A percentile compares a stretch with the other conserved stretches of the same genome.
Conservation (phyloP, 1,140 invertebrate species). For the Schlechtendalia chinensis region DNA sequence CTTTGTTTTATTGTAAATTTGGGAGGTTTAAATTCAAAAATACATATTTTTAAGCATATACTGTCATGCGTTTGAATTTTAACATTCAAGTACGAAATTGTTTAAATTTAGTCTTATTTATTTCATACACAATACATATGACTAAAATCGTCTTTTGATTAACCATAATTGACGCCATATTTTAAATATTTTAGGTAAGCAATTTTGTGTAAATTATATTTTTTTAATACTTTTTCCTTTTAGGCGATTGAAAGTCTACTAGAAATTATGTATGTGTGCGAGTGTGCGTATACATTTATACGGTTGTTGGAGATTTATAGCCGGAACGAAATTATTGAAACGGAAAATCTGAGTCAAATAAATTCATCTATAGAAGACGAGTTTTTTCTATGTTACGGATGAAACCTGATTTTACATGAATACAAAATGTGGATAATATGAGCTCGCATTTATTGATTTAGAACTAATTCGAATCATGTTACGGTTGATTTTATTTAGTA, state of each 20-base stretch:
- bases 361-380: not conserved
- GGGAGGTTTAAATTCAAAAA: too few species aligned
- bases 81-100: too few species aligned
- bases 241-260: not conserved
- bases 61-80: too few species aligned
- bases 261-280: not conserved
- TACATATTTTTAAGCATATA: too few species aligned
- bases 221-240: not conserved
- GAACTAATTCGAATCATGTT: not conserved
- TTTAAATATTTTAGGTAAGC: not conserved
- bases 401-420: not conserved
- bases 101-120: too few species aligned
- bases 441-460: not conserved
- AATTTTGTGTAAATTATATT: not conserved
- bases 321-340: constrained; percentile 18
- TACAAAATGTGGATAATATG: not conserved
- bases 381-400: not conserved
- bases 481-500: not conserved
- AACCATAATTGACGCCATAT: not conserved
- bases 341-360: constrained; percentile 7
- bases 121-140: not conserved
- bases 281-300: not conserved
- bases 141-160: not conserved
- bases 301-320: not conserved
- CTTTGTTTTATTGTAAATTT: too few species aligned